phyloP scores from a whole-genome alignment of 1,140 invertebrate genomes.

The Drosophila bipectinata region DNA sequence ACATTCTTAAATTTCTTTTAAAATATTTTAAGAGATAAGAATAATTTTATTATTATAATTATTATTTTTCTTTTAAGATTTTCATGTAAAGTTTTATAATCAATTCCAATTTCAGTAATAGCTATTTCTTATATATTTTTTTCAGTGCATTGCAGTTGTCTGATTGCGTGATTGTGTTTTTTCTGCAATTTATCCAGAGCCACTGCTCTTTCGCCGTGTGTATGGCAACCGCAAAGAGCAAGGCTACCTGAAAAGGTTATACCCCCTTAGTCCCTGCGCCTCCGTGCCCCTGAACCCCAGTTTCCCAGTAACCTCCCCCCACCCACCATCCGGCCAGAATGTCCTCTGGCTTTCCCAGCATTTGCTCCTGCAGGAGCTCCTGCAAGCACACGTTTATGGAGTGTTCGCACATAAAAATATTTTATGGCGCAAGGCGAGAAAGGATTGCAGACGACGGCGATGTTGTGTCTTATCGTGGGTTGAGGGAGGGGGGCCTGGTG shows the following conservation, averaged over 20 bases:
- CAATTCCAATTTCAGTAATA: too few species aligned
- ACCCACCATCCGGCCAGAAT: slow-evolving; percentile 1
- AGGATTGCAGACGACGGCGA: slow-evolving; percentile 69
- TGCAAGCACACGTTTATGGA: slow-evolving; percentile 69
- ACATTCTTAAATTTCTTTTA: too few species aligned
- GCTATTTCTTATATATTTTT: background rate
- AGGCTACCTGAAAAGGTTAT: slow-evolving; percentile 4
- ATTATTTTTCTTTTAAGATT: too few species aligned
- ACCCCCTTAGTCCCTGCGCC: background rate
- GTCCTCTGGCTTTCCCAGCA: slow-evolving; percentile 11
- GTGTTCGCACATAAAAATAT: slow-evolving; percentile 83
- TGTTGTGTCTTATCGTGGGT: slow-evolving; percentile 12
- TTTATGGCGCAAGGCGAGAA: slow-evolving; percentile 74
- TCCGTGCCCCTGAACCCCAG: too few species aligned
- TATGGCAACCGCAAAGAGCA: slow-evolving; percentile 50
- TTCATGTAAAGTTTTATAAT: too few species aligned
- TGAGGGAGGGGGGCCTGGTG: background rate
- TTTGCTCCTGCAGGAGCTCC: slow-evolving; percentile 20
- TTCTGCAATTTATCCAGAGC: background rate
- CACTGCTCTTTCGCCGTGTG: slow-evolving; percentile 7
- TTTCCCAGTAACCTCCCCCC: too few species aligned
- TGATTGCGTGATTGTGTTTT: background rate
- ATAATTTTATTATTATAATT: too few species aligned
- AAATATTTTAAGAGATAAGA: too few species aligned
- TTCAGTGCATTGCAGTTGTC: slow-evolving; percentile 12